Conservation (phyloP, 1,140 invertebrate species). For the Brachionus koreanus region DNA sequence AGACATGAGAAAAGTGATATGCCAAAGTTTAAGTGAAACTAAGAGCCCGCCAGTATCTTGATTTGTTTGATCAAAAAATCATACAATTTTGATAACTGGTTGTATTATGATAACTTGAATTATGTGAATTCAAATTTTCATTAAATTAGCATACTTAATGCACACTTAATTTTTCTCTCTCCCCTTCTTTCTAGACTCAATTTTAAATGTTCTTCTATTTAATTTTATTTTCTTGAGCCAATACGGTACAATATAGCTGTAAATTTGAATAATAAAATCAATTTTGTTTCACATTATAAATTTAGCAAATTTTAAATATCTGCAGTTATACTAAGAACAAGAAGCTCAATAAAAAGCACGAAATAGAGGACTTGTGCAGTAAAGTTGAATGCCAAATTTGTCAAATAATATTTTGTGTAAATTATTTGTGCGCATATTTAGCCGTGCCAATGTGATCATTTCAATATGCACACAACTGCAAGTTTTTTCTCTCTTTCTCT, state of each 20-base stretch:
- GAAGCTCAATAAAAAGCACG: neutral
- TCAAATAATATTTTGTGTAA: neutral
- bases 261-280: conserved; percentile 35
- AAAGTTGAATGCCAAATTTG: neutral
- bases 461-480: neutral
- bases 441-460: neutral
- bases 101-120: neutral
- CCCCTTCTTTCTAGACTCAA: neutral
- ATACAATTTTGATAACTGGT: neutral
- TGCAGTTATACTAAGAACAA: neutral
- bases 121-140: conserved; percentile 15
- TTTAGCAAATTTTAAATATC: conserved; percentile 6
- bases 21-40: too few relatives aligned
- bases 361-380: neutral
- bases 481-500: neutral
- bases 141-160: conserved; percentile 25
- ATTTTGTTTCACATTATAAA: conserved; percentile 16
- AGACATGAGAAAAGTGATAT: too few relatives aligned
- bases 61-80: neutral
- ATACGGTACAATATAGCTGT: neutral
- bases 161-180: neutral
- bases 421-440: neutral
- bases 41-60: neutral
- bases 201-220: neutral
- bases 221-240: conserved; percentile 7